Conservation (phyloP, 2,797 vertebrate genomes). For the Pseudomugil tenellus region DNA sequence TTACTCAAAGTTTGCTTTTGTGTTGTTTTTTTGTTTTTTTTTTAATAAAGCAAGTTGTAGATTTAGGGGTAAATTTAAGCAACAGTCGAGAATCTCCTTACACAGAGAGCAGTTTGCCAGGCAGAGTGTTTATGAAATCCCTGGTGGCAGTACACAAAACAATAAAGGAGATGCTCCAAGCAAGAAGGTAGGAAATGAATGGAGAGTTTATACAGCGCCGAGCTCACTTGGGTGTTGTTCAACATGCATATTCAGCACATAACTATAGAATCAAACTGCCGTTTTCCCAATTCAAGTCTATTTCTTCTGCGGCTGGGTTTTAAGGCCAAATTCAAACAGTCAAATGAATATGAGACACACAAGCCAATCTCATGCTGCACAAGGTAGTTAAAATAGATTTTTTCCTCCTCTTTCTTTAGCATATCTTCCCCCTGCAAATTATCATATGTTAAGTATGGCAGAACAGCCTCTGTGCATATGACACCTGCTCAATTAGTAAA, state of each 20-base stretch:
- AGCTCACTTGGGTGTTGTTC: slow-evolving; percentile 49
- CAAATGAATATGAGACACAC: slow-evolving; percentile 19
- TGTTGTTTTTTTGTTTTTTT: too few species aligned
- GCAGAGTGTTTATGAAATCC: slow-evolving; percentile 19
- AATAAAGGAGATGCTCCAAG: slow-evolving; percentile 17
- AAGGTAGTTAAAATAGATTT: slow-evolving; percentile 7
- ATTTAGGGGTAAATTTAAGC: slow-evolving; percentile 11
- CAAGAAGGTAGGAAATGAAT: slow-evolving; percentile 22
- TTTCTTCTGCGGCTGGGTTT: slow-evolving; percentile 20
- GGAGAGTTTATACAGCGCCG: slow-evolving; percentile 20
- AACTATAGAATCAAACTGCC: slow-evolving; percentile 45
- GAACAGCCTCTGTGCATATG: too few species aligned
- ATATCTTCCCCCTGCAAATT: background rate
- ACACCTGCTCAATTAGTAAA: too few species aligned
- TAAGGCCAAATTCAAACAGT: slow-evolving; percentile 30
- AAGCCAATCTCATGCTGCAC: slow-evolving; percentile 1
- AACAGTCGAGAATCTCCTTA: slow-evolving; percentile 10
- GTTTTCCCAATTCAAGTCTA: slow-evolving; percentile 15
- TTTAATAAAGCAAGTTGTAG: slow-evolving; percentile 2
- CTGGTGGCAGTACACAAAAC: slow-evolving; percentile 14
- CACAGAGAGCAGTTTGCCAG: slow-evolving; percentile 4
- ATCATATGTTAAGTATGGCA: background rate
- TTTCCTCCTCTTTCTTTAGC: background rate
- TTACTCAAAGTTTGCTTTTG: background rate
- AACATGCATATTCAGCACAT: slow-evolving; percentile 57